Conservation (phyloP, 2,888 invertebrate genomes). For the Pycnomerus fuliginosus region DNA sequence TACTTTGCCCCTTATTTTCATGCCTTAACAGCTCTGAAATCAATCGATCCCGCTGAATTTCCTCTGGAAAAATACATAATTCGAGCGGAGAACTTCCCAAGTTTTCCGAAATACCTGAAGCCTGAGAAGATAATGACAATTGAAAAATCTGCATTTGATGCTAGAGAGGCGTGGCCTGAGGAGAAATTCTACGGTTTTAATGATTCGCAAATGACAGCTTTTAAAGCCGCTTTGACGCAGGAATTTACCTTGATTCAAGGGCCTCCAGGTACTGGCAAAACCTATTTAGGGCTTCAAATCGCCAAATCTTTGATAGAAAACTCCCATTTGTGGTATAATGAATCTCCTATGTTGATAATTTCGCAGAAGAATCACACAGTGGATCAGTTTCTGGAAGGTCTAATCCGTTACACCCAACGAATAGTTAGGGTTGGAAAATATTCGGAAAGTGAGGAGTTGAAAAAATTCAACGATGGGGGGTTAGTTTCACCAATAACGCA, state of each 20-base stretch:
- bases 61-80: slow-evolving; percentile 72
- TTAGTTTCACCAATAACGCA: slow-evolving; percentile 58
- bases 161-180: too few relatives aligned
- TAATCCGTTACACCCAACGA: slow-evolving; percentile 58
- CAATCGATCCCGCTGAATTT: slow-evolving; percentile 57
- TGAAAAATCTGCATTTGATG: too few relatives aligned
- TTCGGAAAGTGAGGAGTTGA: slow-evolving; percentile 60
- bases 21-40: slow-evolving; percentile 67
- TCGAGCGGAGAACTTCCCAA: slow-evolving; percentile 48
- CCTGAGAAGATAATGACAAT: background rate
- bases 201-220: slow-evolving; percentile 66
- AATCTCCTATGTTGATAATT: slow-evolving; percentile 69
- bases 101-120: slow-evolving; percentile 49
- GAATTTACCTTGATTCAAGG: slow-evolving; percentile 81
- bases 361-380: slow-evolving; percentile 86
- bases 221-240: slow-evolving; percentile 64
- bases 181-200: slow-evolving; percentile 64
- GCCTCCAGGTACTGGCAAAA: slow-evolving; percentile 87
- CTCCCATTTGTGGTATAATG: slow-evolving; percentile 44
- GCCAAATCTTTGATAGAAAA: slow-evolving; percentile 67
- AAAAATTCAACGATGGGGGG: slow-evolving; percentile 57
- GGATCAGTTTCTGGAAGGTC: slow-evolving; percentile 79
- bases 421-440: slow-evolving; percentile 71
- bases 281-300: slow-evolving; percentile 75
- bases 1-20: slow-evolving; percentile 82